A percentile compares a stretch with the other conserved stretches of the same genome.
phyloP scores from a whole-genome alignment of 2,113 vertebrate species.

The Hyla sarda region DNA sequence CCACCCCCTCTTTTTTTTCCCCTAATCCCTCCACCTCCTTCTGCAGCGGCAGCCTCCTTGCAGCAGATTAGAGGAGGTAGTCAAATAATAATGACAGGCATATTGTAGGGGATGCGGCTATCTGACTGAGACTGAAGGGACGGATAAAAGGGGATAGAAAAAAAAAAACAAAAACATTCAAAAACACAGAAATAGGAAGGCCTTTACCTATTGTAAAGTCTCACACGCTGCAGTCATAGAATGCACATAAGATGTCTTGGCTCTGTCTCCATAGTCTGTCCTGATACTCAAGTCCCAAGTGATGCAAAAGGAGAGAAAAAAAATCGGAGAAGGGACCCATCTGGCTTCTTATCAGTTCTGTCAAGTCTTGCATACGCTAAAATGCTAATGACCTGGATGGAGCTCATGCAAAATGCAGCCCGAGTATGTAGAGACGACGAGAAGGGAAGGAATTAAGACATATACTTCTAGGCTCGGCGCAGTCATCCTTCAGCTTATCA shows the following conservation, averaged over 20 bases:
- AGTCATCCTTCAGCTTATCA: constrained; percentile 10
- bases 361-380: constrained; percentile 85
- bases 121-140: not conserved
- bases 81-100: constrained; percentile 43
- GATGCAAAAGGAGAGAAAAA: constrained; percentile 60
- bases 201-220: constrained; percentile 29
- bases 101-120: constrained; percentile 25
- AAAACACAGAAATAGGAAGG: constrained; percentile 3
- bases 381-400: constrained; percentile 93
- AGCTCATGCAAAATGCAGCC: constrained; percentile 82
- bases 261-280: constrained; percentile 68
- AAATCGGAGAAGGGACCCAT: constrained; percentile 77
- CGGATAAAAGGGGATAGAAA: not conserved
- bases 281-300: constrained; percentile 72
- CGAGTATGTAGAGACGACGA: constrained; percentile 21
- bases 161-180: not conserved
- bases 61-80: constrained; percentile 50
- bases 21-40: constrained; percentile 24
- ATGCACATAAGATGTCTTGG: constrained; percentile 63
- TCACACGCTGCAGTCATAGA: not conserved
- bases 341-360: constrained; percentile 87
- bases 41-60: constrained; percentile 44
- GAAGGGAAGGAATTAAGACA: constrained; percentile 34
- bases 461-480: not conserved
- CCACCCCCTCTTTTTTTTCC: constrained; percentile 20